Evolutionary conservation across 2,888 invertebrate species (phyloP), one percentile per base, ranked within the genome.

Genomic region (Molorchus minor): DNA sequence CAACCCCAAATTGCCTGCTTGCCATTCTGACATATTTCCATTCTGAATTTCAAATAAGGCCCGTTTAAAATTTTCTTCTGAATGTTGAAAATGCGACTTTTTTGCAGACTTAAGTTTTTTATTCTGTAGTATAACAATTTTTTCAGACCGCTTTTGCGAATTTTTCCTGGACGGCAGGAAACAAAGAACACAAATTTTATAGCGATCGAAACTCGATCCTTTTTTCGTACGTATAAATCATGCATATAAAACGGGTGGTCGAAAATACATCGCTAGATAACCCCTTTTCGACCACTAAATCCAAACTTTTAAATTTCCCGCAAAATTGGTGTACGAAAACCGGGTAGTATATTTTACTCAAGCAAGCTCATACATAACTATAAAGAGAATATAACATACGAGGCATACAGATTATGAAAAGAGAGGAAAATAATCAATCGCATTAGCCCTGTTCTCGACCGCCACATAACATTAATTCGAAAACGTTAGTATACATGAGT

Each of bases 101-200:
- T 4, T 35, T 35, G 35, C 5, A 8, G 35, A 3, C n/a, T 35
- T 35, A 35, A 35, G 35, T 35, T n/a, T 35, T 35, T 35, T 35
- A 35, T 35, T 35, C 35, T 35, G 35, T 35, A 35, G 7, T 35
- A 35, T n/a, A 12, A 35, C 35, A 7, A 35, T 35, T 35, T 35
- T 35, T 35, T 35, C 12, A 35, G 35, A 10, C 7, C 8, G 35
- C 3, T 3, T 35, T 35, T n/a, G 4, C 35, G 35, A 35, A n/a
- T n/a, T 35, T 35, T 35, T 35, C 35, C n/a, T 35, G n/a, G 35
- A n/a, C 35, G 35, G 35, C 35, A n/a, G n/a, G n/a, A n/a, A n/a
- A 7, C 7, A n/a, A n/a, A 12, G 12, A 35, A 35, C 12, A 35
- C 12, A n/a, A 35, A 35, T 3, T 35, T 35, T 35, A 35, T 3